phyloP scores from a whole-genome alignment of 2,888 invertebrate genomes.

The Prosapia bicincta region DNA sequence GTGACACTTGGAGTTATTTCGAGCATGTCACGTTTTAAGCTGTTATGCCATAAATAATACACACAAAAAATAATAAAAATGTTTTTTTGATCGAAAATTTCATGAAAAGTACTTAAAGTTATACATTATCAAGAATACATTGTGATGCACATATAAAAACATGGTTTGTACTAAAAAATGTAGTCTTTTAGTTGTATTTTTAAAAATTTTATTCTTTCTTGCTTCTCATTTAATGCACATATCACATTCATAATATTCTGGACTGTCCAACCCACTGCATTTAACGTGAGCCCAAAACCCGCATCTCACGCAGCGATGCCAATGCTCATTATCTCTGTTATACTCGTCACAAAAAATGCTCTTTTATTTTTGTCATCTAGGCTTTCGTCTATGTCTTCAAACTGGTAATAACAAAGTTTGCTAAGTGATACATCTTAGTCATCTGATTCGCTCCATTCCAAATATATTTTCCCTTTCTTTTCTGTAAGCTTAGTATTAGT shows the following conservation, averaged over 20 bases:
- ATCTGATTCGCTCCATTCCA: background rate
- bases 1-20: too few species aligned
- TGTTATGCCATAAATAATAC: too few species aligned
- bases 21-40: too few species aligned
- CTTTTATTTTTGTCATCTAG: too few species aligned
- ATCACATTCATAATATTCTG: conserved; percentile 13
- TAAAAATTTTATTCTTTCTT: too few species aligned
- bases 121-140: too few species aligned
- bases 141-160: too few species aligned
- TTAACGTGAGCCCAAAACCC: conserved; percentile 8
- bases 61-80: too few species aligned
- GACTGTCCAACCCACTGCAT: conserved; percentile 11
- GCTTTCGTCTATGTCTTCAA: background rate
- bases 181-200: too few species aligned
- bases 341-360: background rate
- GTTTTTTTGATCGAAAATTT: too few species aligned
- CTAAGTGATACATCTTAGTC: background rate
- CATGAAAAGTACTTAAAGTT: too few species aligned
- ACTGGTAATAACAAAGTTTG: background rate
- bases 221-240: background rate
- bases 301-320: conserved; percentile 11
- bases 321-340: background rate
- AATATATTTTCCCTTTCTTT: background rate
- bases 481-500: background rate
- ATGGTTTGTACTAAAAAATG: too few species aligned